phyloP scores from a whole-genome alignment of 2,888 invertebrate species.

The Lithophane socia region DNA sequence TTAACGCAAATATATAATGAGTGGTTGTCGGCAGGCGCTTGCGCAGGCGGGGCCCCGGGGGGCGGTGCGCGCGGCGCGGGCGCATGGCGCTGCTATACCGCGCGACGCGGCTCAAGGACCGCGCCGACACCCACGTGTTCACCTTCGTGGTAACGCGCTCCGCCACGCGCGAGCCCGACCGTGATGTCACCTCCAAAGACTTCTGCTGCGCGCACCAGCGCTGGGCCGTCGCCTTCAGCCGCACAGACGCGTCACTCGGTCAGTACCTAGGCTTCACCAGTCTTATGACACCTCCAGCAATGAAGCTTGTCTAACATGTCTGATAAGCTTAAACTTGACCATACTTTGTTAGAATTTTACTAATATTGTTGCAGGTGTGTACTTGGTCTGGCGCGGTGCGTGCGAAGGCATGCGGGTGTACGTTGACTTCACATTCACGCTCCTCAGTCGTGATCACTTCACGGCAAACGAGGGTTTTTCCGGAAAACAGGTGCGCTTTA shows the following conservation, averaged over 20 bases:
- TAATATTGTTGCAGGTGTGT: constrained; percentile 91
- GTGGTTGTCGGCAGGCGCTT: constrained; percentile 74
- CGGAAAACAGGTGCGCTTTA: constrained; percentile 93
- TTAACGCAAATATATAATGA: not conserved
- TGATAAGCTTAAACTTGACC: not conserved
- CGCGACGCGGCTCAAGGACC: constrained; percentile 95
- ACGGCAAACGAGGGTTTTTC: constrained; percentile 95
- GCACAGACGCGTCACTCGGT: constrained; percentile 93
- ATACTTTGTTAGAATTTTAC: constrained; percentile 1
- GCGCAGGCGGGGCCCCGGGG: constrained; percentile 85
- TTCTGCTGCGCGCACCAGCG: constrained; percentile 95
- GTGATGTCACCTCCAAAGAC: constrained; percentile 95
- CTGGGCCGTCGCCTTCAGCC: constrained; percentile 95
- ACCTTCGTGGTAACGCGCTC: constrained; percentile 95
- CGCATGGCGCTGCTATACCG: constrained; percentile 95
- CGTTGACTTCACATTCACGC: constrained; percentile 95
- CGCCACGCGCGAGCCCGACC: constrained; percentile 94
- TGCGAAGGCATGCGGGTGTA: constrained; percentile 94
- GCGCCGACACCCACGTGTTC: constrained; percentile 95
- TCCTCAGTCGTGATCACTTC: constrained; percentile 95
- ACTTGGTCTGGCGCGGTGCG: constrained; percentile 94
- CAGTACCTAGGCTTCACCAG: constrained; percentile 45
- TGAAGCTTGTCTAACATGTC: not conserved
- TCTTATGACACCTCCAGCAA: not conserved
- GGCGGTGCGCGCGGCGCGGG: constrained; percentile 87